phyloP scores from a whole-genome alignment of 2,888 invertebrate genomes.

The Drosophila mercatorum region DNA sequence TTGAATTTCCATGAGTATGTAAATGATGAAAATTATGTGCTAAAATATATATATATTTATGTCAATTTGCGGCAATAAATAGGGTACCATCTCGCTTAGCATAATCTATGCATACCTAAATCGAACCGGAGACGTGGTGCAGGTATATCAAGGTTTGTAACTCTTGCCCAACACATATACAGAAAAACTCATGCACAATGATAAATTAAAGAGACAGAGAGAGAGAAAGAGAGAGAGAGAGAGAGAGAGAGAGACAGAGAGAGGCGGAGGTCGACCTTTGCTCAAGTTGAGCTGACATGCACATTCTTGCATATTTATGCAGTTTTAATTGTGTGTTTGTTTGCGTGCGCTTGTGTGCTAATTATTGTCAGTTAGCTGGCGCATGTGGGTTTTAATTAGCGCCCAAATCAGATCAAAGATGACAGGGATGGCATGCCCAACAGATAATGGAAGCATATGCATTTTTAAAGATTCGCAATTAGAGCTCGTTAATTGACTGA shows the following conservation, averaged over 20 bases:
- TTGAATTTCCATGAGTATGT: too few species aligned
- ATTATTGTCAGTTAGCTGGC: conserved; percentile 72
- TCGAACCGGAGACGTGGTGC: not conserved
- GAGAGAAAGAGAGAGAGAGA: not conserved
- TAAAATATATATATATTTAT: too few species aligned
- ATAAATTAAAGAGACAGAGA: not conserved
- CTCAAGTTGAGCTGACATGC: conserved; percentile 56
- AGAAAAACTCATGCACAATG: not conserved
- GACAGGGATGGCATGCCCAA: not conserved
- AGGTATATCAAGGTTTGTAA: conserved; percentile 15
- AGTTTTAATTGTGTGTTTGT: conserved; percentile 77
- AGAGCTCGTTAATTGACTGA: conserved; percentile 37
- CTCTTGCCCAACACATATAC: not conserved
- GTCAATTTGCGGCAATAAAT: too few species aligned
- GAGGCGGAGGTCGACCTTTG: conserved; percentile 30
- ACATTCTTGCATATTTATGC: conserved; percentile 77
- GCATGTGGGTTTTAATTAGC: conserved; percentile 68
- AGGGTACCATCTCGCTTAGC: too few species aligned
- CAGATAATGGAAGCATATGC: conserved; percentile 36
- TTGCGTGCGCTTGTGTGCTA: conserved; percentile 66
- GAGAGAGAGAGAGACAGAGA: too few species aligned
- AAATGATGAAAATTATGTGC: too few species aligned
- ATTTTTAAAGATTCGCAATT: conserved; percentile 37
- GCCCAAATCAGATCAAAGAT: conserved; percentile 6
- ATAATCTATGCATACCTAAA: too few species aligned